Evolutionary conservation across 1,140 invertebrate genomes (phyloP), one percentile per base, ranked within the genome.

Genomic region (Drosophila ambigua): DNA sequence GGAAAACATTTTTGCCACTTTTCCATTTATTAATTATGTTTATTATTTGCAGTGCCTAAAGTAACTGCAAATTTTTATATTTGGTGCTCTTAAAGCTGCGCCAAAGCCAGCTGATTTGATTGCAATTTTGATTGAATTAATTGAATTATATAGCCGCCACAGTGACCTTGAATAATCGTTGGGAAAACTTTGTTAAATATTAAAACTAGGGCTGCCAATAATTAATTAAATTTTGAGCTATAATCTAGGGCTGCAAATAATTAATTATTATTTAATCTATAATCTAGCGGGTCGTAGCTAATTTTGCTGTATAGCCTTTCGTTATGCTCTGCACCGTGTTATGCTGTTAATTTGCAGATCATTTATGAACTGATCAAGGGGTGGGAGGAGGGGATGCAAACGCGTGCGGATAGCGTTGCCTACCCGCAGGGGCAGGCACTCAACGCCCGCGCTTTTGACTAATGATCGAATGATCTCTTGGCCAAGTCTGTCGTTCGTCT

Each of bases 381-480:
- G 4, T 4, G 23, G 3, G 23, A n/a, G 16, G 16, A 16, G 23
- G 23, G 2, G 23, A 24, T 24, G 4, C 4, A 24, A 4, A 24
- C 23, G 15, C 23, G 11, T n/a, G n/a, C 24, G 54, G 8, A 41
- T 8, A n/a, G 15, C 24, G 26, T 65, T 66, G 65, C 65, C 44
- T 53, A 46, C 24, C 59, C 26, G 9, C 15, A 13, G 31, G 35
- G 8, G 31, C 68, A 72, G 8, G 20, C 46, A 81, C 51, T 69
- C 50, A 79, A 82, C 79, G 79, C 79, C 79, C 71, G 54, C 79
- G 71, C 55, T 55, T 49, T 73, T 84, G 77, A 85, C 81, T 85
- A 84, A 84, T 84, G 76, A 67, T 80, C 61, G 0, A 39, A 39
- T 13, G 35, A 39, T 39, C 35, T 13, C 35, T 53, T 20, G 54